A percentile compares a stretch with the other conserved stretches of the same genome.
Conservation (phyloP, 2,797 vertebrate species). For the Schizopygopsis pylzovi region DNA sequence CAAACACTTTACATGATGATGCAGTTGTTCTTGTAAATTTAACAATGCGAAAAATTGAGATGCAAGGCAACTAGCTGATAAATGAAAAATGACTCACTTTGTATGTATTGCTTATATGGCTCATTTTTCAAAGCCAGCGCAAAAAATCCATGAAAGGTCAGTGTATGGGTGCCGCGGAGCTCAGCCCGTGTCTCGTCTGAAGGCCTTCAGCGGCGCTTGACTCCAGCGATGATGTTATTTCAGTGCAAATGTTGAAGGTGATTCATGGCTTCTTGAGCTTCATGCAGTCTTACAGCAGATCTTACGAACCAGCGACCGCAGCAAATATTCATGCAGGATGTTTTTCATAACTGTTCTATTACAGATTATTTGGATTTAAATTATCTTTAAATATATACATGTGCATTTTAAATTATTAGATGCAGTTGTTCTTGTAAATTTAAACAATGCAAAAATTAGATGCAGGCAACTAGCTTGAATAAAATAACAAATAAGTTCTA, state of each 20-base stretch:
- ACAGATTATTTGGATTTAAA: background rate
- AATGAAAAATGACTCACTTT: constrained; percentile 85
- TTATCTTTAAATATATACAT: background rate
- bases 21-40: too few relatives aligned
- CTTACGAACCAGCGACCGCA: background rate
- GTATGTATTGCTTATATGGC: constrained; percentile 88
- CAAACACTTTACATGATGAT: too few relatives aligned
- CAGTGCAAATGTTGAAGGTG: background rate
- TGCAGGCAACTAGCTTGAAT: too few relatives aligned
- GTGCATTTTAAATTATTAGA: too few relatives aligned
- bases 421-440: too few relatives aligned
- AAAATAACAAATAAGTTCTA: too few relatives aligned
- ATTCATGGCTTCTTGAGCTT: background rate
- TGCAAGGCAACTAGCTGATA: too few relatives aligned
- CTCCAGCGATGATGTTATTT: background rate
- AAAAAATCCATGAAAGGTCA: constrained; percentile 84
- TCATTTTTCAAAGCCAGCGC: constrained; percentile 84
- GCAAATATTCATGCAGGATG: background rate
- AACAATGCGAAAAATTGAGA: too few relatives aligned
- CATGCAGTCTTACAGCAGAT: background rate
- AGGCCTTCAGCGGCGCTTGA: background rate
- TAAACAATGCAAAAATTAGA: too few relatives aligned
- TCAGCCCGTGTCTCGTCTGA: background rate
- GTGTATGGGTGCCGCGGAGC: constrained; percentile 30
- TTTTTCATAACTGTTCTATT: background rate